Base-by-base conservation (phyloP, 2,113 vertebrate species). In the Rhea pennata region DNA sequence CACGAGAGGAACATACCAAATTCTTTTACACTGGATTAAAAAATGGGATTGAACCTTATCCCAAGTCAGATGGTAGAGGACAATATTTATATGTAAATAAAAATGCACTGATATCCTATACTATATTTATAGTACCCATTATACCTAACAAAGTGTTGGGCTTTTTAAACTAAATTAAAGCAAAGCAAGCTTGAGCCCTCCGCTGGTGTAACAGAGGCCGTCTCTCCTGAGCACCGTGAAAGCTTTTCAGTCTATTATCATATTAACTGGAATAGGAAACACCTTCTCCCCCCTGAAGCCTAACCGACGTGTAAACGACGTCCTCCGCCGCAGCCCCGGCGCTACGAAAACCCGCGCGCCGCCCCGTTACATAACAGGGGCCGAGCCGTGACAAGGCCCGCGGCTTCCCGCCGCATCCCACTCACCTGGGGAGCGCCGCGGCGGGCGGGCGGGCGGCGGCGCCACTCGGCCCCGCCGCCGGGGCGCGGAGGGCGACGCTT, bases 221-320 rank as follows among this genome's bases (percentile, higher is more conserved):
- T 4, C 61, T 1, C 7, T 3, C 48, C 4, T 6, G 3, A 22
- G 27, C 58, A 4, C 50, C 1, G 33, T 1, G 6, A 0, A 20
- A 4, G 1, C 67, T 5, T 82, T 29, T 4, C 0, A 53, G 0
- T 12, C 7, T 53, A 4, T 2, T 2, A 3, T 50, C 58, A 21
- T 1, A 5, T 42, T 31, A 59, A 5, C 27, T 0, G 23, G 2
- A 7, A 5, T 14, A 2, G 17, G 42, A 29, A 7, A 6, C 3
- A 44, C 19, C 0, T 1, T 12, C 54, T 10, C 7, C 51, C 26
- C 1, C 26, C 65, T 2, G 26, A 3, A 10, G 39, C 50, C 67
- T 15, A 50, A 12, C 61, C 3, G n/a, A 48, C 5, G 29, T 10
- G n/a, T 54, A 1, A n/a, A 29, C n/a, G n/a, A 46, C 75, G 56